Percentiles rank a stretch among this genome's conserved stretches.
These are phyloP conservation scores for Hypomesus transpacificus DNA, from an alignment of 2,113 vertebrate species.

Conservation along the genomic window DNA sequence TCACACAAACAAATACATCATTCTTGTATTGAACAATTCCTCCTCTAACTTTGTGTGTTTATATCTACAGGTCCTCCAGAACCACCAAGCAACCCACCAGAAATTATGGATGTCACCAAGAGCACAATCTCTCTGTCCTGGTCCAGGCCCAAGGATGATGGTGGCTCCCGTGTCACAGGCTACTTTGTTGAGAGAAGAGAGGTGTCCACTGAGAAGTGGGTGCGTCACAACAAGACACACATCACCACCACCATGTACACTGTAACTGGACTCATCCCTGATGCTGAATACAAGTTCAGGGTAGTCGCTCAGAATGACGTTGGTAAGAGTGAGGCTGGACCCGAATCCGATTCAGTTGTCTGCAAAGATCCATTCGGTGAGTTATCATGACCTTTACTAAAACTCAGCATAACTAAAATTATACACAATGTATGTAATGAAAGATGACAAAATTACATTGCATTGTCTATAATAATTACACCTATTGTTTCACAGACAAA, in stretches of 20 bases:
- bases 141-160: slow-evolving; percentile 93
- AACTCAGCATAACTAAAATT: not conserved
- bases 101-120: slow-evolving; percentile 93
- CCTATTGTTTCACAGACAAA: slow-evolving; percentile 79
- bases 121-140: slow-evolving; percentile 86
- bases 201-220: slow-evolving; percentile 95
- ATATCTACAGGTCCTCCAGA: slow-evolving; percentile 84
- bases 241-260: slow-evolving; percentile 99
- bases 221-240: slow-evolving; percentile 94
- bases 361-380: slow-evolving; percentile 99
- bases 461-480: not conserved
- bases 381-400: slow-evolving; percentile 35
- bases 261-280: slow-evolving; percentile 89
- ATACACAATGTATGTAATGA: no score
- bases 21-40: not conserved
- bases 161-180: slow-evolving; percentile 92
- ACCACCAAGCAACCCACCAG: slow-evolving; percentile 92
- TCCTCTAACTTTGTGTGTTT: not conserved
- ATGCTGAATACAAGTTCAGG: slow-evolving; percentile 96
- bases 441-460: no score
- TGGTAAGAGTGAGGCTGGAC: slow-evolving; percentile 89
- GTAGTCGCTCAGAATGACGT: slow-evolving; percentile 94
- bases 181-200: slow-evolving; percentile 96
- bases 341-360: slow-evolving; percentile 83
- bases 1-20: not conserved